Conservation (phyloP, 2,888 invertebrate genomes). For the Stomorhina lunata region DNA sequence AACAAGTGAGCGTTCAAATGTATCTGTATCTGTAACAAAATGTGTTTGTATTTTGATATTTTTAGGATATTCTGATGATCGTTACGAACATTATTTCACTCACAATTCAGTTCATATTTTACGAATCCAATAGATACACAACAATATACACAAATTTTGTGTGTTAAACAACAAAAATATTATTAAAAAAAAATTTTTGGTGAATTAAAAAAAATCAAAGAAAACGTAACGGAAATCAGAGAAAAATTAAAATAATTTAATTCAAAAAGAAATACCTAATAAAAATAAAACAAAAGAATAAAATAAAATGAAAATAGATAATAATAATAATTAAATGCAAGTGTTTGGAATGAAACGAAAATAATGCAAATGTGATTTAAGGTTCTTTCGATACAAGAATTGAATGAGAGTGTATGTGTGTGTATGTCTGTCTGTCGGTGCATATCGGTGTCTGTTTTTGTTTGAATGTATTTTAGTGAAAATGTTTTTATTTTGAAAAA, state of each 20-base stretch:
- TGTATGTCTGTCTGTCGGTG: no score
- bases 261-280: neutral
- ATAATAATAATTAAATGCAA: constrained; percentile 29
- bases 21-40: constrained; percentile 21
- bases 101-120: constrained; percentile 77
- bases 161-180: constrained; percentile 50
- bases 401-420: neutral
- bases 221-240: constrained; percentile 7
- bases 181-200: constrained; percentile 9
- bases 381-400: neutral
- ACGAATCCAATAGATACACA: constrained; percentile 78
- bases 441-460: neutral
- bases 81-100: constrained; percentile 72
- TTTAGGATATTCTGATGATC: constrained; percentile 74
- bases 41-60: constrained; percentile 68
- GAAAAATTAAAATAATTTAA: neutral
- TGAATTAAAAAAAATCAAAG: constrained; percentile 1
- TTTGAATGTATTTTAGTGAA: neutral
- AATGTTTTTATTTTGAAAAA: neutral
- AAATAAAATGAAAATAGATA: constrained; percentile 7
- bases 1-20: constrained; percentile 9
- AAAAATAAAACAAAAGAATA: constrained; percentile 11
- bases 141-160: constrained; percentile 68
- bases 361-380: constrained; percentile 8
- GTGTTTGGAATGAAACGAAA: constrained; percentile 13